phyloP scores from a whole-genome alignment of 1,140 invertebrate species.

The Drosophila mayri region DNA sequence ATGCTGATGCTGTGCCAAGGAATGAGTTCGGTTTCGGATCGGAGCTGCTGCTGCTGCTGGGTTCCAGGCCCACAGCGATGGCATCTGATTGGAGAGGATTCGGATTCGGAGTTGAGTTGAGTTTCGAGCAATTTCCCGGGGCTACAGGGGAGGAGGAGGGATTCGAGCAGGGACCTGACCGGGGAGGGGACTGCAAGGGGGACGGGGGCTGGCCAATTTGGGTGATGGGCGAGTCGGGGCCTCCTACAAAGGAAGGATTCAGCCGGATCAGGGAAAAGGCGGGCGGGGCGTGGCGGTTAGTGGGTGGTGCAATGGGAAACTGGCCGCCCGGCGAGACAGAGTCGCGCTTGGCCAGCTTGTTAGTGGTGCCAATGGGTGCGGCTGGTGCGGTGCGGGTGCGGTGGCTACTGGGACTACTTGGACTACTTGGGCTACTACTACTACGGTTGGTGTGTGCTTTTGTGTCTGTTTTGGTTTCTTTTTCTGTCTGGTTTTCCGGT shows the following conservation, averaged over 20 bases:
- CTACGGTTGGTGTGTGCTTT: conserved; percentile 38
- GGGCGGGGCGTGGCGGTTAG: conserved; percentile 52
- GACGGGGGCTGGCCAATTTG: conserved; percentile 16
- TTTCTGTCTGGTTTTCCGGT: conserved; percentile 13
- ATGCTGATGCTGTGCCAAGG: conserved; percentile 46
- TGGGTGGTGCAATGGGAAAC: conserved; percentile 57
- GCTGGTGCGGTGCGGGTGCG: conserved; percentile 45
- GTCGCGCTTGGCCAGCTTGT: conserved; percentile 41
- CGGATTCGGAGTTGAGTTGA: conserved; percentile 66
- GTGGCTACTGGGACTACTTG: conserved; percentile 17
- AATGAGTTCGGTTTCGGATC: conserved; percentile 39
- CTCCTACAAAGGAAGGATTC: conserved; percentile 43
- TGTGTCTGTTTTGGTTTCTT: conserved; percentile 24
- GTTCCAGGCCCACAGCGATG: conserved; percentile 75
- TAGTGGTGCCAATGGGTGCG: conserved; percentile 38
- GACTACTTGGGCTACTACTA: conserved; percentile 13
- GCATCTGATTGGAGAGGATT: conserved; percentile 82
- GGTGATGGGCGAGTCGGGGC: conserved; percentile 9
- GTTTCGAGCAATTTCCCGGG: conserved; percentile 50
- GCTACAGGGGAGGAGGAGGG: not conserved
- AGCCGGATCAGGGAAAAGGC: conserved; percentile 60
- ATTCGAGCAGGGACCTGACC: conserved; percentile 13
- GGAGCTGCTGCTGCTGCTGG: conserved; percentile 34
- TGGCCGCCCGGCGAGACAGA: conserved; percentile 22
- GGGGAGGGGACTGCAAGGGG: conserved; percentile 9